phyloP scores from a whole-genome alignment of 2,113 vertebrate genomes.

The Crotalus horridus region DNA sequence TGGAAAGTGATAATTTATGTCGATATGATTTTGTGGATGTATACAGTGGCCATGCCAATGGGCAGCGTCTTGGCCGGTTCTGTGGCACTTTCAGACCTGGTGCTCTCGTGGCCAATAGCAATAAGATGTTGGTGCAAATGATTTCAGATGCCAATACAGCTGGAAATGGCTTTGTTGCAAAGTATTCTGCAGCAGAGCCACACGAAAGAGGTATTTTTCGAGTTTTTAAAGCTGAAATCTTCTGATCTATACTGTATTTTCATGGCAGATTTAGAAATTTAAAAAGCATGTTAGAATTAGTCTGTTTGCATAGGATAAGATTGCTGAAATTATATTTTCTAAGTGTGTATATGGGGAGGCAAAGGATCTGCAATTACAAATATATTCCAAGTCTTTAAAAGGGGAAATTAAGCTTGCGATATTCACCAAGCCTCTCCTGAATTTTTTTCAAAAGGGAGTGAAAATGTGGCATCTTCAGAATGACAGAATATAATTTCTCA shows the following conservation, averaged over 20 bases:
- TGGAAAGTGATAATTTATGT: conserved; percentile 92
- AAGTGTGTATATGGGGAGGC: not conserved
- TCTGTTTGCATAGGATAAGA: not conserved
- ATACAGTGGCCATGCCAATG: conserved; percentile 80
- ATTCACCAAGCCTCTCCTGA: not conserved
- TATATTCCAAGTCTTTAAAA: not conserved
- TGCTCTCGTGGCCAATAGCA: conserved; percentile 86
- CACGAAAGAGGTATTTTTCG: conserved; percentile 84
- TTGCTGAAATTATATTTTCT: not conserved
- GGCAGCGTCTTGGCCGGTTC: conserved; percentile 91
- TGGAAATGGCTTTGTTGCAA: conserved; percentile 92
- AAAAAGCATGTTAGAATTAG: not conserved
- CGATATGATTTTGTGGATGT: conserved; percentile 96
- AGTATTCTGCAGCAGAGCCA: conserved; percentile 86
- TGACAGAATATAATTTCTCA: not conserved
- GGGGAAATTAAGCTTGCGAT: not conserved
- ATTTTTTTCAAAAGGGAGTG: not conserved
- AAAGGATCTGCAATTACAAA: not conserved
- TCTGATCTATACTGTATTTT: not conserved
- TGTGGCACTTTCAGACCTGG: conserved; percentile 91
- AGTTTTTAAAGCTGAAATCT: accelerated
- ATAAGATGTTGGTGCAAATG: conserved; percentile 98
- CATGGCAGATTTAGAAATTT: not conserved
- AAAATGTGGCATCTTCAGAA: not conserved
- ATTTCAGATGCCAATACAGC: conserved; percentile 95